phyloP scores from a whole-genome alignment of 1,140 invertebrate genomes.

The Lepidurus packardi region DNA sequence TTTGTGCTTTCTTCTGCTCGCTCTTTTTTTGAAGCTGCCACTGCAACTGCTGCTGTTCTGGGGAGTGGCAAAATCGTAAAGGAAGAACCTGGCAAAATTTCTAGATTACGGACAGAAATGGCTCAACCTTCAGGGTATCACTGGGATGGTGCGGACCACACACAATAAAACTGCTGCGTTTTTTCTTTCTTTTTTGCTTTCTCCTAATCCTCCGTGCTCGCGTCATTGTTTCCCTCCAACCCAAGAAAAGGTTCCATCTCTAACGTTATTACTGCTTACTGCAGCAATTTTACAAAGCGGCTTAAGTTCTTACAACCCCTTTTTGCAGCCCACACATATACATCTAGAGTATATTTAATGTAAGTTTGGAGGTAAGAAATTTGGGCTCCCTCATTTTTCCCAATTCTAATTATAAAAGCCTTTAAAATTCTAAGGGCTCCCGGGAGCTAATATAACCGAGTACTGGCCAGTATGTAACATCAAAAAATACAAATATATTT shows the following conservation, averaged over 20 bases:
- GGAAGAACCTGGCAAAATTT: neutral
- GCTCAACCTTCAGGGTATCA: neutral
- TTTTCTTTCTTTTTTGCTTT: neutral
- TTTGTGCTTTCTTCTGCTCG: neutral
- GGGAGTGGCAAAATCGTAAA: neutral
- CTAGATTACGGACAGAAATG: conserved; percentile 16
- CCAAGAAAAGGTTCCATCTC: neutral
- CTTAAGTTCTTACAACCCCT: neutral
- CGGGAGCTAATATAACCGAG: too few species aligned
- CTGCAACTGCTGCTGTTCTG: too few species aligned
- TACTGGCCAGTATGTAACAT: too few species aligned
- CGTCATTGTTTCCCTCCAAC: neutral
- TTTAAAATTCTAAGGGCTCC: too few species aligned
- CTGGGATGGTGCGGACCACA: too few species aligned
- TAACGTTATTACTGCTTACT: neutral
- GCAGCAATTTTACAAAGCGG: conserved; percentile 10
- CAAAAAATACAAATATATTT: too few species aligned
- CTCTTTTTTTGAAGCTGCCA: neutral
- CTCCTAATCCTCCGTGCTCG: neutral
- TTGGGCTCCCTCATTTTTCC: too few species aligned
- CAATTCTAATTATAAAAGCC: too few species aligned
- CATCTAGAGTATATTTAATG: too few species aligned
- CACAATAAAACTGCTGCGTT: conserved; percentile 4
- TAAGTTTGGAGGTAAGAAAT: too few species aligned
- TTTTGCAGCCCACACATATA: too few species aligned